A percentile compares a stretch with the other conserved stretches of the same genome.
Conservation (phyloP, 2,888 invertebrate species). For the Byasa hedistus region DNA sequence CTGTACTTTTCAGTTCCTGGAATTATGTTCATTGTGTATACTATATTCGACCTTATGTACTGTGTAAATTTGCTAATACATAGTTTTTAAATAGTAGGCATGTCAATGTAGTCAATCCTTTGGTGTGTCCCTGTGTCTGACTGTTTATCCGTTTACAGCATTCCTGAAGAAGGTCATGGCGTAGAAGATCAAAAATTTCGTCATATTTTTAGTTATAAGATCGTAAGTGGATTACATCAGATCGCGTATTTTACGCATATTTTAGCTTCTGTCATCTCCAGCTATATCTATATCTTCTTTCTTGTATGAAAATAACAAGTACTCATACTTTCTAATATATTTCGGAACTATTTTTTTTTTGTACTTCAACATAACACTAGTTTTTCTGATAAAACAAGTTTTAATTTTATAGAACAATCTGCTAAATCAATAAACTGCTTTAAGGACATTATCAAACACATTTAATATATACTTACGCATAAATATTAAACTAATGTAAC, state of each 20-base stretch:
- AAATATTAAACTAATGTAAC: neutral
- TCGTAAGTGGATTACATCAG: constrained; percentile 67
- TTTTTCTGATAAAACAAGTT: neutral
- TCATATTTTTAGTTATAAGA: constrained; percentile 79
- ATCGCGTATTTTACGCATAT: constrained; percentile 14
- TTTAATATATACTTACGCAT: neutral
- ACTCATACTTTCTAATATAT: neutral
- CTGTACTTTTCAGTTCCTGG: neutral
- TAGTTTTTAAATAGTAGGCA: constrained; percentile 4
- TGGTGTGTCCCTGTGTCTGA: constrained; percentile 63
- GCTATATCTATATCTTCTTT: constrained; percentile 8
- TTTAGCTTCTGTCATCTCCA: constrained; percentile 16
- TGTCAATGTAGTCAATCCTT: constrained; percentile 32
- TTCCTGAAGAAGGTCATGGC: constrained; percentile 90
- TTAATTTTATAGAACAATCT: constrained; percentile 7
- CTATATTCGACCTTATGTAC: neutral
- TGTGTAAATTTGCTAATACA: neutral
- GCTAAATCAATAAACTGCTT: constrained; percentile 9
- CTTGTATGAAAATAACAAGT: neutral
- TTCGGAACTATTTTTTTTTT: neutral
- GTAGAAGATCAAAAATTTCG: constrained; percentile 71
- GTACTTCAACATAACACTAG: neutral
- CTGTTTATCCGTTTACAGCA: constrained; percentile 81
- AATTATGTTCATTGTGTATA: neutral
- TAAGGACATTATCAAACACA: neutral